These are phyloP conservation scores for Ctenochaetus hawaiiensis DNA, from an alignment of 2,797 vertebrate genomes.

Conservation along the genomic window DNA sequence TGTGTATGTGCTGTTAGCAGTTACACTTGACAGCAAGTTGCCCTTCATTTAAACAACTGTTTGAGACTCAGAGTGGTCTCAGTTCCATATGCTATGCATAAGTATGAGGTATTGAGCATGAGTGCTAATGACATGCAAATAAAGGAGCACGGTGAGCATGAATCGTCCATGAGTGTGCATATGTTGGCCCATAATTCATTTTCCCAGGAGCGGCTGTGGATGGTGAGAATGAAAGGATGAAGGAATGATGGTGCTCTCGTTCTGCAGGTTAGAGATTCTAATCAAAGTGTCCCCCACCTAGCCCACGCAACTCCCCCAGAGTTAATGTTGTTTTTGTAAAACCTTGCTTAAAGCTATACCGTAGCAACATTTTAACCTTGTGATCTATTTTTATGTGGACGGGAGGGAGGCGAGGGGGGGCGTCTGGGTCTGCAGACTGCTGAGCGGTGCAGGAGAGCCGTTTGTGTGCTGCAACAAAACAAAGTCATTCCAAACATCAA, in stretches of 20 bases:
- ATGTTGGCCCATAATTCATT: not conserved
- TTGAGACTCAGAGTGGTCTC: not conserved
- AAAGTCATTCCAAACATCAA: constrained; percentile 56
- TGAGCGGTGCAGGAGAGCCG: constrained; percentile 31
- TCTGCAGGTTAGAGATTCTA: not conserved
- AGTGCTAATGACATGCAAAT: not conserved
- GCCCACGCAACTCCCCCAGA: too few relatives aligned
- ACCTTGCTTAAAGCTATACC: not conserved
- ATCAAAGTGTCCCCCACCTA: not conserved
- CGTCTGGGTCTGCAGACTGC: constrained; percentile 27
- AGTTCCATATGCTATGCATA: not conserved
- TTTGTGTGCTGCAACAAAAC: constrained; percentile 51
- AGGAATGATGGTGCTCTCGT: not conserved
- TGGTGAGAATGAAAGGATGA: not conserved
- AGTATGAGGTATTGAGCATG: not conserved
- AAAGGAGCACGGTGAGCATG: not conserved
- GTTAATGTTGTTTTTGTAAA: not conserved
- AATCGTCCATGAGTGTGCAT: not conserved
- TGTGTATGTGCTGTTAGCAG: not conserved
- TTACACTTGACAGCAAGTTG: not conserved
- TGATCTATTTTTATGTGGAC: constrained; percentile 18
- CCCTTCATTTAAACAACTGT: not conserved
- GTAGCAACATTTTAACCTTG: constrained; percentile 10
- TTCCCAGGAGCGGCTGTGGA: not conserved
- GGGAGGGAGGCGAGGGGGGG: not conserved